phyloP scores from a whole-genome alignment of 2,797 vertebrate genomes.

The Rhabdomys pumilio region DNA sequence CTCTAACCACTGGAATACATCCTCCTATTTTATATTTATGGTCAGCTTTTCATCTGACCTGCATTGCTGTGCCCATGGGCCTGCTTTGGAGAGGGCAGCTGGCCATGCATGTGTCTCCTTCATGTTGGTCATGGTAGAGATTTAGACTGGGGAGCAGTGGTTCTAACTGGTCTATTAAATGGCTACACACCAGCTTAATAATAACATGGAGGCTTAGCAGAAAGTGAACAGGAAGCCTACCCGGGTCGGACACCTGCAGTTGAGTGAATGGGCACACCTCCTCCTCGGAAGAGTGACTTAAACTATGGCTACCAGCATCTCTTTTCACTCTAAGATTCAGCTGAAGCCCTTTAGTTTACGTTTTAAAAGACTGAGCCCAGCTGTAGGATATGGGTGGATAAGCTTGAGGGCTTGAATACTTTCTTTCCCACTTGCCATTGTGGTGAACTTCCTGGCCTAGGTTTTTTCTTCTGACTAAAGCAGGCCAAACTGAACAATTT shows the following conservation, averaged over 20 bases:
- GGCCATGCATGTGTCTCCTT: background rate
- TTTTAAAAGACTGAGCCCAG: background rate
- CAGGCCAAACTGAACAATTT: background rate
- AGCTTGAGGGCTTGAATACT: background rate
- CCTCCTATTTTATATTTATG: constrained; percentile 29
- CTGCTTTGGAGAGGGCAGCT: background rate
- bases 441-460: background rate
- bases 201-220: background rate
- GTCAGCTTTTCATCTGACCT: background rate
- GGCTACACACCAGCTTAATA: background rate
- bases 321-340: background rate
- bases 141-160: background rate
- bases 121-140: background rate
- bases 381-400: background rate
- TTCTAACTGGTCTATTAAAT: background rate
- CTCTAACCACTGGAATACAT: background rate
- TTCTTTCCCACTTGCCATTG: background rate
- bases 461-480: constrained; percentile 29
- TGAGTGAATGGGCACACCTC: background rate
- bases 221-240: background rate
- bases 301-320: background rate
- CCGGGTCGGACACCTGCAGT: background rate
- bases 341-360: background rate
- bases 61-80: background rate
- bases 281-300: background rate